Evolutionary conservation across 2,113 vertebrate species (phyloP).

Genomic region (Sakesphorus luctuosus): DNA sequence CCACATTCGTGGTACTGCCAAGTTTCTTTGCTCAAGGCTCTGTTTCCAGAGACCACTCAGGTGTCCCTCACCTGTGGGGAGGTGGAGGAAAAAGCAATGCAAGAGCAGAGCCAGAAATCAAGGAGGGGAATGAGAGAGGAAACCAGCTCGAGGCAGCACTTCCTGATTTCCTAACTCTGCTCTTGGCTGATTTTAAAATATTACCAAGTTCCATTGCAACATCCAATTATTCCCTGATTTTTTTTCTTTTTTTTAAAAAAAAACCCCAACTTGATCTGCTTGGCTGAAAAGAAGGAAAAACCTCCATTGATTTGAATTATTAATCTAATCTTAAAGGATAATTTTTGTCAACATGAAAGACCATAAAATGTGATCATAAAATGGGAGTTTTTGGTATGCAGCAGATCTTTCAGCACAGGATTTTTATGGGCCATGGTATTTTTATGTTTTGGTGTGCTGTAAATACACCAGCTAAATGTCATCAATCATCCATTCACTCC

Average conservation of each 20-base stretch:
- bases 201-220: background rate
- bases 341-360: background rate
- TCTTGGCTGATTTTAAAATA: background rate
- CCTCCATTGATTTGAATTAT: background rate
- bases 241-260: background rate
- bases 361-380: background rate
- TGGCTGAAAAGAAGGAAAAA: background rate
- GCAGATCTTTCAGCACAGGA: background rate
- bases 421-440: background rate
- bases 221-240: background rate
- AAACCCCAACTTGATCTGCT: background rate
- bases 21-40: background rate
- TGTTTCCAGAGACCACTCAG: background rate
- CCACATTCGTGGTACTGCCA: rapidly evolving
- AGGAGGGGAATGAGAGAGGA: background rate
- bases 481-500: background rate
- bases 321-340: background rate
- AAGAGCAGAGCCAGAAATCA: background rate
- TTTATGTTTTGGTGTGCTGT: background rate
- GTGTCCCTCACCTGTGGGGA: background rate
- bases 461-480: background rate
- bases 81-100: background rate
- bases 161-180: background rate
- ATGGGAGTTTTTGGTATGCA: background rate
- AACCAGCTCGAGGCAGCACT: background rate